Evolutionary conservation across 2,888 invertebrate species (phyloP), one percentile per base, ranked within the genome.

Genomic region (Camponotus fellah): DNA sequence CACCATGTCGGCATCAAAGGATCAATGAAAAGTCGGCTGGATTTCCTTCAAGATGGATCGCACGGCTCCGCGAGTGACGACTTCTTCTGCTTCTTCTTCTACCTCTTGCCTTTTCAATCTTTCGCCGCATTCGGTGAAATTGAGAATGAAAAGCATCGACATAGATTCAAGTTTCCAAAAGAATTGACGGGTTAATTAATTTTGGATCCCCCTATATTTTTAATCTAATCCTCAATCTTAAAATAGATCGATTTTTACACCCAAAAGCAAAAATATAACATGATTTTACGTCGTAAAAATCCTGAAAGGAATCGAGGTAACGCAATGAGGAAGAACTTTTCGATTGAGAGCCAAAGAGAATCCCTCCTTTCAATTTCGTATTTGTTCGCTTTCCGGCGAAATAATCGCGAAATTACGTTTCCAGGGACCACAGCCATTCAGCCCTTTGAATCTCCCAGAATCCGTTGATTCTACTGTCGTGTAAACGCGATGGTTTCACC

Each of bases 11-110:
- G 64, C 53, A 80, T 76, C 87, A 71, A 69, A 83, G 77, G 58
- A 76, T 80, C 88, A 75, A 87, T 60, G 69, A 71, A 86, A 84
- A 83, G 79, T 83, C 79, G 77, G 53, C 60, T 66, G 82, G 69
- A 84, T 83, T 86, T 69, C 34, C 58, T 71, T 32, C 49, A 34
- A 43, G 72, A 83, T 80, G 66, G 82, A 83, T 77, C 64, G 71
- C 40, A 66, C 68, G 68, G 66, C 58, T 80, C 66, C 40, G 49
- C 58, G 46, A 62, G 58, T 71, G 79, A 79, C 75, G 58, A 60
- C 58, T 81, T 77, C 69, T 64, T 60, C 46, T 43, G 58, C 53
- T 49, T 43, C 75, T 72, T 84, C 56, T 68, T 49, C 46, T 34
- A 21, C 71, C 66, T 58, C 58, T 60, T 72, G 40, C 77, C 72